Base-by-base conservation (phyloP, 2,888 invertebrate species). In the Harpalus rufipes region DNA sequence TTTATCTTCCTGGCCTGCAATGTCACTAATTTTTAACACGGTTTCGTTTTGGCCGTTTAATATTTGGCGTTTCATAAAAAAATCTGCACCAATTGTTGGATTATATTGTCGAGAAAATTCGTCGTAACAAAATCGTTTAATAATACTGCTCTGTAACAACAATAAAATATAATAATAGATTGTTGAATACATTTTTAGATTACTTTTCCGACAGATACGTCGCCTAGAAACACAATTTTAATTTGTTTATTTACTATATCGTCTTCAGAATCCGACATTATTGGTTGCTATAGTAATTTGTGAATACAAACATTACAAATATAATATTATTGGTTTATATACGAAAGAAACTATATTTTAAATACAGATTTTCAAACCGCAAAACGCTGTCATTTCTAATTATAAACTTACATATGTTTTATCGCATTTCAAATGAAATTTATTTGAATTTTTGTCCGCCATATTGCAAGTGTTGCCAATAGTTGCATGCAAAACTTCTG, bases 131-230 rank as follows among this genome's bases (percentile, higher is more conserved):
- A 95, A 95, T 88, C 94, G 91, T 68, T 93, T 92, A 12, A 94
- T 93, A 79, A 95, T 90, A 86, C 94, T 94, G 12, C 94, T 94
- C 95, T 95, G 87, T 85, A 90, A 89, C 86, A 65, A 87, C 44
- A 41, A 25, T 32, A 63, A 12, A 68, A 81, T 63, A 41, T 32
- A 86, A 72, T 76, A 65, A 63, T 74, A 32, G n/a, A 58, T 61
- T 51, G 56, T 56, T 74, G 51, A 58, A 12, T 39, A 25, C 59
- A 59, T 79, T 25, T 7, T 21, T n/a, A 58, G 92, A 93, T 93
- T 92, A 96, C 96, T 93, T 97, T 97, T 87, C 97, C 97, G 87
- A 95, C 95, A 85, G 93, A 93, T 79, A 96, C 93, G 90, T 97
- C 96, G 41, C 97, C 97, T 88, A 97, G 92, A 86, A 97, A 91